phyloP scores from a whole-genome alignment of 2,113 vertebrate species.

The Poeciliopsis turrubarensis region DNA sequence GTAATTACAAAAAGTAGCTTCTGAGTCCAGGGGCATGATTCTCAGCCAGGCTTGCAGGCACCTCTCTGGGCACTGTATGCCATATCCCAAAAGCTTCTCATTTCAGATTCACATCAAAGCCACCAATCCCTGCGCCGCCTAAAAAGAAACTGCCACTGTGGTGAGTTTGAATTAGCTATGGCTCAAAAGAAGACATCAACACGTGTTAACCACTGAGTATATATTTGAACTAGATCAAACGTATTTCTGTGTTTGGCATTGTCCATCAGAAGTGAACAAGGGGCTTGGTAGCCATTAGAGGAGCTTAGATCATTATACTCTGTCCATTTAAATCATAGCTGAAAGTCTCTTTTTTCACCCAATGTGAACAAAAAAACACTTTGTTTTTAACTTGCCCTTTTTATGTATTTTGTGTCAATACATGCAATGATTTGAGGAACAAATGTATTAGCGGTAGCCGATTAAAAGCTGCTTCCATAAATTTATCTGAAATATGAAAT shows the following conservation, averaged over 20 bases:
- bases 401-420: neutral
- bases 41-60: slow-evolving; percentile 51
- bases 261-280: slow-evolving; percentile 25
- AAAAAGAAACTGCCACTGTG: slow-evolving; percentile 11
- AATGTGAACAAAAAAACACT: neutral
- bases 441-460: neutral
- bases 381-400: neutral
- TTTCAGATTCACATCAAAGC: slow-evolving; percentile 67
- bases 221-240: slow-evolving; percentile 60
- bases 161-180: slow-evolving; percentile 40
- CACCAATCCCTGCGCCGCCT: slow-evolving; percentile 10
- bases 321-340: slow-evolving; percentile 38
- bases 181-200: slow-evolving; percentile 39
- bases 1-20: slow-evolving; percentile 56
- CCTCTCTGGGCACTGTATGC: slow-evolving; percentile 48
- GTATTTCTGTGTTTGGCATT: slow-evolving; percentile 35
- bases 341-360: neutral
- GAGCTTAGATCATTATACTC: slow-evolving; percentile 1
- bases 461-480: neutral
- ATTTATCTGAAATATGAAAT: neutral
- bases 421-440: neutral
- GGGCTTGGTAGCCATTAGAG: slow-evolving; percentile 19
- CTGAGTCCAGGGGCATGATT: slow-evolving; percentile 33
- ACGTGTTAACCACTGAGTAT: slow-evolving; percentile 45
- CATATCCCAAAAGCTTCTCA: slow-evolving; percentile 46